Base-by-base conservation (phyloP, 2,888 invertebrate genomes). In the Thyatira batis region DNA sequence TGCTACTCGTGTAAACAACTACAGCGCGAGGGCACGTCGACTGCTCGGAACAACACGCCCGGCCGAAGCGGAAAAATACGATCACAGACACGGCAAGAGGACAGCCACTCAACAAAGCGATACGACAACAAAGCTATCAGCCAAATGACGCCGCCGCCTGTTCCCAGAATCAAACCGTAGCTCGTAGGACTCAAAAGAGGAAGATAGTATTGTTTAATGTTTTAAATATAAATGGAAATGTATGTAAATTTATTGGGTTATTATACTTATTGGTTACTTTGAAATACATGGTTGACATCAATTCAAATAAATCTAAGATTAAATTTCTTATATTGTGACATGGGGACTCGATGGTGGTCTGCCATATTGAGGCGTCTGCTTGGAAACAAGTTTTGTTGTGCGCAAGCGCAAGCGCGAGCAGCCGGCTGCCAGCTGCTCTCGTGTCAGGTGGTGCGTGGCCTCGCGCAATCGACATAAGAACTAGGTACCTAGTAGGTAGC, bases 381-480 rank as follows among this genome's bases (percentile, higher is more conserved):
- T 84, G 71, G 76, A 89, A 90, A 91, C 90, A 71, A 86, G 90
- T 90, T 91, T 88, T 70, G 82, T 80, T 78, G 80, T 80, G 80
- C 80, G 78, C 84, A 82, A 76, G 78, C 83, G 82, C 81, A 82
- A 78, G 80, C 23, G 23, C 84, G 82, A 76, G 72, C 82, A 80
- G 81, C 85, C 87, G 88, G 84, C 84, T 75, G 87, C 82, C 89
- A 89, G 87, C 89, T 89, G 89, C 79, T 81, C 75, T 82, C 76
- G 75, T 79, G 87, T 90, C 90, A 89, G 89, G 88, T 90, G 90
- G 85, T 85, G 77, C 73, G 85, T 79, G 84, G 82, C 85, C 84
- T 85, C 81, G 84, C 73, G 65, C 78, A 74, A 72, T 69, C 76
- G 68, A 78, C 77, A 76, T 78, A 79, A 78, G 72, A 71, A 72